phyloP scores from a whole-genome alignment of 2,888 invertebrate genomes.

The Diaprepes abbreviatus region DNA sequence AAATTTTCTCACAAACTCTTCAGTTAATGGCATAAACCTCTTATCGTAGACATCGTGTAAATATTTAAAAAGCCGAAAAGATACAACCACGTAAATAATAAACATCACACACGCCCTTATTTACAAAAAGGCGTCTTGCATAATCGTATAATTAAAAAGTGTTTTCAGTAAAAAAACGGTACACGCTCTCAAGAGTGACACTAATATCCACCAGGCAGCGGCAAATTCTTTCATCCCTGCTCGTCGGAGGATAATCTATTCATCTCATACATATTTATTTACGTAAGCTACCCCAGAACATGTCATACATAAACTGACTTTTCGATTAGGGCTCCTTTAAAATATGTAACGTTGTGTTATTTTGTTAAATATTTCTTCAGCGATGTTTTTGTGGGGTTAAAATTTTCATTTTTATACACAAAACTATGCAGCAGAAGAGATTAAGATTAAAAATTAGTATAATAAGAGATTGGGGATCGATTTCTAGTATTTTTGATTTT shows the following conservation, averaged over 20 bases:
- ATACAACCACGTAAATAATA: conserved; percentile 29
- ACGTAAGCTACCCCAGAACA: conserved; percentile 56
- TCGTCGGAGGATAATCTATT: conserved; percentile 56
- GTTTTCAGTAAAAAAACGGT: conserved; percentile 48
- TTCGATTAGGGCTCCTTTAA: conserved; percentile 54
- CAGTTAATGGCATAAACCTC: conserved; percentile 19
- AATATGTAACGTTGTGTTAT: conserved; percentile 47
- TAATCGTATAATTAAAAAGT: conserved; percentile 49
- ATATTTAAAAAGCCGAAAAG: conserved; percentile 27
- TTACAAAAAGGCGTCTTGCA: conserved; percentile 41
- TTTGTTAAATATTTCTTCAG: conserved; percentile 35
- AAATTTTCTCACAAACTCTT: conserved; percentile 17
- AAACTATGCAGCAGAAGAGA: no score
- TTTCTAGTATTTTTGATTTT: no score
- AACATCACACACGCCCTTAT: conserved; percentile 39
- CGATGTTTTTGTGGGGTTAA: neutral
- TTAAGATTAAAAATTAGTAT: no score
- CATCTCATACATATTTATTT: conserved; percentile 62
- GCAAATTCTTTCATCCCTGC: conserved; percentile 57
- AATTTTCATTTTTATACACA: neutral
- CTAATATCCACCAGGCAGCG: conserved; percentile 56
- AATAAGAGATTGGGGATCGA: no score
- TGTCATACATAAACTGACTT: conserved; percentile 56
- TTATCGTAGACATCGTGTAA: conserved; percentile 8
- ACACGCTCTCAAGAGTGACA: conserved; percentile 50